Evolutionary conservation across 2,888 invertebrate genomes (phyloP).

Genomic region (Tetheella fluctuosa): DNA sequence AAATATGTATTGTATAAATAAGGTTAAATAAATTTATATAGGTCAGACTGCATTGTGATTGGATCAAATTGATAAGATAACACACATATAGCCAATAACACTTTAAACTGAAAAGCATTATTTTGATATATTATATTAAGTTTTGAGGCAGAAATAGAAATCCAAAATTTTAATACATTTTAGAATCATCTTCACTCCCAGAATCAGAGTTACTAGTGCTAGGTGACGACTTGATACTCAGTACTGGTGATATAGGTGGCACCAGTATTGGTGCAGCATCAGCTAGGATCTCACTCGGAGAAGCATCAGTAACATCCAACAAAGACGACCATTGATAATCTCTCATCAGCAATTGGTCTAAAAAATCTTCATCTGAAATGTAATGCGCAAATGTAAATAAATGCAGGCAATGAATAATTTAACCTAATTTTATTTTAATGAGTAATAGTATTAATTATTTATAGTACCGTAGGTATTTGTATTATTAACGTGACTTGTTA

Average conservation of each 20-base stretch:
- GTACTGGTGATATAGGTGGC: conserved; percentile 68
- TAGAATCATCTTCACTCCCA: conserved; percentile 79
- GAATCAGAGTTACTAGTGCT: conserved; percentile 75
- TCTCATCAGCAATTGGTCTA: conserved; percentile 69
- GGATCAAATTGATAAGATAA: no score
- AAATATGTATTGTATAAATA: neutral
- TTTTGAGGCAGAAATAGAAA: neutral
- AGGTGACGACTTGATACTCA: conserved; percentile 69
- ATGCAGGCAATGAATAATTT: conserved; percentile 11
- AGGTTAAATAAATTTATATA: neutral
- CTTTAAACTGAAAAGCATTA: no score
- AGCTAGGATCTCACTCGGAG: conserved; percentile 79
- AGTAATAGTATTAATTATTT: neutral
- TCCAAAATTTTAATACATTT: conserved; percentile 53
- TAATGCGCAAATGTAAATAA: conserved; percentile 6
- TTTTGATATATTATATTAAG: no score
- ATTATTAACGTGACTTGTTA: conserved; percentile 13
- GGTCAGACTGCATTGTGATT: no score
- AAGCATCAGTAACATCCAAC: conserved; percentile 73
- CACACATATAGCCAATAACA: no score
- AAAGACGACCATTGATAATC: conserved; percentile 76
- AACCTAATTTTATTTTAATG: conserved; percentile 23
- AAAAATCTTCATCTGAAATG: conserved; percentile 71
- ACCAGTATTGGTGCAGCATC: conserved; percentile 71
- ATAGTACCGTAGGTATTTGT: neutral